Base-by-base conservation (phyloP, 2,797 vertebrate species). In the Chromis chromis region DNA sequence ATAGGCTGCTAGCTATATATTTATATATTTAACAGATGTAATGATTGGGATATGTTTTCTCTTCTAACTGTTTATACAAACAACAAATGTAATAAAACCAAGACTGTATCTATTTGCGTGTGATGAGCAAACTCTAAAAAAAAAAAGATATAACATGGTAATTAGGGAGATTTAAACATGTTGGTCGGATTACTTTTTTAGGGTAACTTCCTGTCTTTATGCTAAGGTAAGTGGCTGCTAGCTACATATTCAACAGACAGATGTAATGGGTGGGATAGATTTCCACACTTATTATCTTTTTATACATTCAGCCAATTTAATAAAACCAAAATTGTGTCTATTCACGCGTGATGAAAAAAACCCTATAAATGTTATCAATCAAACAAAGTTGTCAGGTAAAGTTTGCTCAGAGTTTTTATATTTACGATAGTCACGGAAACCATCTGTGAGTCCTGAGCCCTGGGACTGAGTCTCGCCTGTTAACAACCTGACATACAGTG, bases 371-470 rank as follows among this genome's bases (percentile, higher is more conserved):
- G 3, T 27, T 22, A 17, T 9, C 65, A 65, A 42, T 65, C 33
- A 60, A 49, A 76, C 13, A 70, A 65, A 74, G 56, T 74, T 44
- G 0, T 42, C 8, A 7, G 25, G 10, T 70, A 3, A 50, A 65
- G 52, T 83, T 82, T 79, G 17, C 14, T 75, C 27, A 69, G 31
- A 56, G 40, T 67, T 71, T 77, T 72, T 59, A 28, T 49, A 14
- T 83, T 76, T 63, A 68, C 61, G 69, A 16, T 58, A 50, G 48
- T 76, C 17, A 48, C 28, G 44, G 68, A 61, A 28, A 79, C 88
- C 86, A 90, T 92, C 88, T 91, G 90, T 67, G 52, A 54, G 65
- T 71, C 48, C 33, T 40, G 40, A 78, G 74, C 31, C 22, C 70
- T 69, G 74, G 58, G 76, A 68, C 76, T 70, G 74, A 60, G 22